Base-by-base conservation (phyloP, 1,140 invertebrate genomes). In the Diorhabda carinulata region DNA sequence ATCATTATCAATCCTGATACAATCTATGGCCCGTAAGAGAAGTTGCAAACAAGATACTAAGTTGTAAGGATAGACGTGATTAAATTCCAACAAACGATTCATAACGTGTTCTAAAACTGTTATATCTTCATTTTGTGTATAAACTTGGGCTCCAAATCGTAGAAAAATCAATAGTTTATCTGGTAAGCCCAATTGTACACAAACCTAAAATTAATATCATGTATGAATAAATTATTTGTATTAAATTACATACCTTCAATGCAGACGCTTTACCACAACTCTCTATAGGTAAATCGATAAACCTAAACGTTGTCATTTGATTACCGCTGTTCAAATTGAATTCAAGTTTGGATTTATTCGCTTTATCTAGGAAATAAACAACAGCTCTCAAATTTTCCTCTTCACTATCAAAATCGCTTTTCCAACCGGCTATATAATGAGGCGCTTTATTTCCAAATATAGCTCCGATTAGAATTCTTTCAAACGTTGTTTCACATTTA, bases 251-350 rank as follows among this genome's bases (percentile, higher is more conserved):
- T 45, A 93, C 86, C 73, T 87, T 85, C 2, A 91, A 79, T 0
- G 91, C 88, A 1, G 88, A 85, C 3, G 87, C 84, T 67, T 84
- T 85, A 1, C 89, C 89, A 74, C 91, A 93, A 43, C 89, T 90
- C 77, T 91, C 89, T 79, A 94, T 88, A 8, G 91, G 90, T 3
- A 93, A 87, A 78, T 93, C 91, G 71, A 92, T 89, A 75, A 93
- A 90, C 64, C 89, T 85, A 74, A 77, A 52, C 2, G 63, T 56
- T 43, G 66, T 63, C 43, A 59, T 59, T 7, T 73, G 10, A 61
- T 41, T 57, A 25, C 52, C 41, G 7, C 25, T 60, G 9, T 58
- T 25, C 8, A 64, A 69, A 3, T 73, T 73, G 67, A 86, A 89
- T 74, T 86, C 83, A 3, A 90, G 76, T 62, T 80, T 83, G 1